Percentiles rank a stretch among this genome's conserved stretches.
These are phyloP conservation scores for Norana najaformis DNA, from an alignment of 2,888 invertebrate genomes.

Conservation along the genomic window DNA sequence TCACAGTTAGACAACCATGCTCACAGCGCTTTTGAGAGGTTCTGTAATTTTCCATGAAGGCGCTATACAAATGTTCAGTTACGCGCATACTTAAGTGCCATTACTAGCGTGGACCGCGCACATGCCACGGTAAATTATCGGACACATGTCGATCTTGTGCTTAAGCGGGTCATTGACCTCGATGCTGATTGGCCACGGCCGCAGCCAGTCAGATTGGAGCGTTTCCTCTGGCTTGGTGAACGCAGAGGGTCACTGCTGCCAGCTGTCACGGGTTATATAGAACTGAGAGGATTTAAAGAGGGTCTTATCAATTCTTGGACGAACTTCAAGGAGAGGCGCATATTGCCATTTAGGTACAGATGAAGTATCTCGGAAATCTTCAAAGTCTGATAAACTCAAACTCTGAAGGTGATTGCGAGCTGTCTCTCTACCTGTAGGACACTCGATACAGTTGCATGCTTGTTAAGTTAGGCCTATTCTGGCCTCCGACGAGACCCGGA, in stretches of 20 bases:
- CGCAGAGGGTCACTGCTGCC: not conserved
- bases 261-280: not conserved
- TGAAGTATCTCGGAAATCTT: too few relatives aligned
- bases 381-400: not conserved
- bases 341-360: not conserved
- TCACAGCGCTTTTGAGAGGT: not conserved
- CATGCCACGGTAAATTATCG: not conserved
- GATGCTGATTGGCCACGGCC: not conserved
- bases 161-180: not conserved
- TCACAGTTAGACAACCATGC: not conserved
- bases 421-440: not conserved
- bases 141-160: not conserved
- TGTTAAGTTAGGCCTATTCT: not conserved
- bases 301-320: not conserved
- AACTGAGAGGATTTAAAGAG: not conserved
- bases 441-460: not conserved
- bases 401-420: not conserved
- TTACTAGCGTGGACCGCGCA: not conserved
- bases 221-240: not conserved
- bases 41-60: not conserved
- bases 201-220: not conserved
- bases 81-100: not conserved
- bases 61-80: not conserved
- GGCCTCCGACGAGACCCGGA: not conserved
- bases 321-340: not conserved